Evolutionary conservation across 1,140 invertebrate genomes (phyloP), one percentile per base, ranked within the genome.

Genomic region (Hyles euphorbiae): DNA sequence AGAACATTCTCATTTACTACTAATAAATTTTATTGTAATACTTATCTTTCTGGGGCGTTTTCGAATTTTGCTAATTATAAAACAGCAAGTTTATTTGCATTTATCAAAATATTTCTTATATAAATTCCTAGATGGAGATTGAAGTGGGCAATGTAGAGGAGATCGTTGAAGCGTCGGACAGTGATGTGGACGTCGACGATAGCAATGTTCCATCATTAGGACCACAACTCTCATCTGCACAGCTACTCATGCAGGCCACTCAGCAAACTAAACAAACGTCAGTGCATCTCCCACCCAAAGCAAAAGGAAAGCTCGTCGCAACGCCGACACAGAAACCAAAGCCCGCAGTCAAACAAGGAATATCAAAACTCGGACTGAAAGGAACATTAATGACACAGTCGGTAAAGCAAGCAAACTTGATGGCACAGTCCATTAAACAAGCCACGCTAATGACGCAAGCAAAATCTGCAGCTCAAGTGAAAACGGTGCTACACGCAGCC

Each of bases 161-260:
- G 53, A 58, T 76, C 2, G 11, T 71, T 3, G 76, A 85, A 46
- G 82, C 73, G 0, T 88, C 85, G 0, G 83, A 88, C 57, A 87
- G 81, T 52, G 85, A 88, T 52, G 83, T 88, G 1, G 85, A 88
- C 48, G 83, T 88, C 0, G 85, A 88, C 56, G 85, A 88, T 51
- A 78, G 72, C 3, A 71, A 71, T 0, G 53, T 69, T 0, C 56
- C 76, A 0, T 50, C 72, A 0, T 53, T 76, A 2, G 54, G 63
- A 6, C 63, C 70, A 2, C 74, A 77, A 33, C 63, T 85, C 3
- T 84, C 83, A 0, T 83, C 81, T 3, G 85, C 83, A 0, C 85
- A 86, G 11, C 63, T 85, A 0, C 68, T 86, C 0, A 84, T 84
- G 77, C 81, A 84, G 55, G 83, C 78, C 1, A 82, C 81, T 8